These are phyloP conservation scores for Tapera naevia DNA, from an alignment of 2,797 vertebrate genomes.

Conservation along the genomic window DNA sequence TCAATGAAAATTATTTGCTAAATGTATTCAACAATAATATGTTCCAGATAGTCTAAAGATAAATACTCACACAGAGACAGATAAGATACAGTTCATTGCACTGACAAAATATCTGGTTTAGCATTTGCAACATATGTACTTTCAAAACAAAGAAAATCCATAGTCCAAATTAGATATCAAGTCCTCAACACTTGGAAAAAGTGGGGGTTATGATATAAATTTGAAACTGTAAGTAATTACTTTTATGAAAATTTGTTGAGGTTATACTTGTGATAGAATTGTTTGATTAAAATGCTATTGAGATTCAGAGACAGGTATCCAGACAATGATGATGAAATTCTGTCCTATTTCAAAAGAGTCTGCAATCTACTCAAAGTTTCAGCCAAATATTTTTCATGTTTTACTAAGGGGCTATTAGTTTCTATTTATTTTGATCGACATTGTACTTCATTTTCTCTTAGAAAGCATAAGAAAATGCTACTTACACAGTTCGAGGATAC, in stretches of 20 bases:
- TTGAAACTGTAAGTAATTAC: neutral
- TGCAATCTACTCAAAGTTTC: neutral
- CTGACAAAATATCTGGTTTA: neutral
- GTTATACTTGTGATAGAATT: neutral
- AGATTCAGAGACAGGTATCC: neutral
- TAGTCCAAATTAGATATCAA: neutral
- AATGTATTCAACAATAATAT: neutral
- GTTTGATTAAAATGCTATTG: neutral
- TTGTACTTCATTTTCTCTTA: neutral
- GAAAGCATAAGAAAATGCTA: neutral
- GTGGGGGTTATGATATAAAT: neutral
- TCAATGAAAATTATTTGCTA: neutral
- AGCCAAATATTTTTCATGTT: neutral
- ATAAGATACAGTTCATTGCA: neutral
- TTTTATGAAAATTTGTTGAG: neutral
- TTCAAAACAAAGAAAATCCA: neutral
- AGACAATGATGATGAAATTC: neutral
- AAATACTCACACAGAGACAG: neutral
- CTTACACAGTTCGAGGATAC: neutral
- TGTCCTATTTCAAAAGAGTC: neutral
- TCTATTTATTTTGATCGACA: neutral
- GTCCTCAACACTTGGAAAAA: neutral
- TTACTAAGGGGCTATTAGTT: neutral
- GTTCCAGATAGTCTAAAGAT: neutral
- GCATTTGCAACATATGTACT: neutral